Conservation (phyloP, 2,888 invertebrate species). For the Gastracanthus pulcherrimus region DNA sequence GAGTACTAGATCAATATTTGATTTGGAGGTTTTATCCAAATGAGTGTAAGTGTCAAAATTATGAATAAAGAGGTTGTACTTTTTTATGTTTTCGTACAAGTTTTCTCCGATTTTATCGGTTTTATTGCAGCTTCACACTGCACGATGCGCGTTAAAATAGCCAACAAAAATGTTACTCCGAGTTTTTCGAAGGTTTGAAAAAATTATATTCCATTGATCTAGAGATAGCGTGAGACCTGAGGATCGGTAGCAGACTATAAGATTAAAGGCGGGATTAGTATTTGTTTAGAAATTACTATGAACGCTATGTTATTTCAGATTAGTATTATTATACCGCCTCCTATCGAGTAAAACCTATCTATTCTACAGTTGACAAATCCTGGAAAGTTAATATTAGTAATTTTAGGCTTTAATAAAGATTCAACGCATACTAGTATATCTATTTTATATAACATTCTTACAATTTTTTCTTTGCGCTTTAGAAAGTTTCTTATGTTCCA, state of each 20-base stretch:
- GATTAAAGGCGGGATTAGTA: background rate
- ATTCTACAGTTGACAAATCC: constrained; percentile 1
- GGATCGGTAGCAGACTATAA: background rate
- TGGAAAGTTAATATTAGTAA: background rate
- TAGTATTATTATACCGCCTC: constrained; percentile 8
- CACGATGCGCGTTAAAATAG: constrained; percentile 44
- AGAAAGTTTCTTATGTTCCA: background rate
- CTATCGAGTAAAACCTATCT: background rate
- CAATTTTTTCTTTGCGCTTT: background rate
- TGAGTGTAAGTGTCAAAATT: constrained; percentile 37
- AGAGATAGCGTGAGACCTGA: background rate
- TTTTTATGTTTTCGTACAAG: constrained; percentile 22
- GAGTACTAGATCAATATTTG: constrained; percentile 44
- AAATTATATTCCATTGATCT: background rate
- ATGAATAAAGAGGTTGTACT: constrained; percentile 30
- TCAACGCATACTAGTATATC: constrained; percentile 3
- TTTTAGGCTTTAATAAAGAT: background rate
- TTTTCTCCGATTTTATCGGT: constrained; percentile 34
- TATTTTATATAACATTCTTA: background rate
- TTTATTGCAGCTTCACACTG: constrained; percentile 37
- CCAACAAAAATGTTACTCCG: background rate
- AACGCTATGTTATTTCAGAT: constrained; percentile 13
- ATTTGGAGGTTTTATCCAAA: constrained; percentile 1
- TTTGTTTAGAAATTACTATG: background rate
- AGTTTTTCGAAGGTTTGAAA: background rate